These are phyloP conservation scores for Standfussiana lucernea DNA, from an alignment of 2,888 invertebrate species.

Conservation along the genomic window DNA sequence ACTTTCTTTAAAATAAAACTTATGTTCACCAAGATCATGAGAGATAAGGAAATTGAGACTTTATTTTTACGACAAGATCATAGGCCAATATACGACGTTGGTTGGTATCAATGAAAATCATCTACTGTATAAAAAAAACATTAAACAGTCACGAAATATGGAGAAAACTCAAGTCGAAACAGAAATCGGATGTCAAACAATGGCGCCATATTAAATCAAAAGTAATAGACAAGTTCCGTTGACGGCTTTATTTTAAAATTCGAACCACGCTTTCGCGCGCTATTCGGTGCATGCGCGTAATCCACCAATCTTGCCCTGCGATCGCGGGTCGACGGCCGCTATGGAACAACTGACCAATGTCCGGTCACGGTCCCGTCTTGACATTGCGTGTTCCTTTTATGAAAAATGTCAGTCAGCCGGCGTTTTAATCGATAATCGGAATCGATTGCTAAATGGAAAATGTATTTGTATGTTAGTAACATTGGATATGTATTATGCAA, in stretches of 20 bases:
- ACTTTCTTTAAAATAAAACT: conserved; percentile 36
- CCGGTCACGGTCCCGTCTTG: conserved; percentile 84
- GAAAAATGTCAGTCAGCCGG: conserved; percentile 66
- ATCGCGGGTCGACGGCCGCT: conserved; percentile 79
- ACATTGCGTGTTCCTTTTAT: conserved; percentile 80
- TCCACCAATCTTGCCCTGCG: conserved; percentile 79
- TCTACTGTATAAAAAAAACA: not conserved
- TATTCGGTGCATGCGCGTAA: conserved; percentile 79
- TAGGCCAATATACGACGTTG: not conserved
- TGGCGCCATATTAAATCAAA: conserved; percentile 46
- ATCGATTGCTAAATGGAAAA: conserved; percentile 47
- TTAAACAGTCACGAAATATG: not conserved
- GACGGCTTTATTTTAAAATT: conserved; percentile 75
- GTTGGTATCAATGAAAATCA: conserved; percentile 6
- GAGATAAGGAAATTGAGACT: conserved; percentile 27
- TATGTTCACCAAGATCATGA: conserved; percentile 4
- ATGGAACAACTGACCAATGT: conserved; percentile 76
- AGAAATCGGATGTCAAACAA: conserved; percentile 35
- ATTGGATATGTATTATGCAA: no score
- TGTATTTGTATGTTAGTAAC: not conserved
- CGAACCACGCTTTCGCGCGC: conserved; percentile 76
- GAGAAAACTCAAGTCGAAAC: conserved; percentile 1
- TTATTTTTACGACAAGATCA: conserved; percentile 8
- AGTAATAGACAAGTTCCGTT: conserved; percentile 68
- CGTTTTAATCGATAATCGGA: conserved; percentile 60